These are phyloP conservation scores for Syngnathus floridae DNA, from an alignment of 2,113 vertebrate genomes.

Conservation along the genomic window DNA sequence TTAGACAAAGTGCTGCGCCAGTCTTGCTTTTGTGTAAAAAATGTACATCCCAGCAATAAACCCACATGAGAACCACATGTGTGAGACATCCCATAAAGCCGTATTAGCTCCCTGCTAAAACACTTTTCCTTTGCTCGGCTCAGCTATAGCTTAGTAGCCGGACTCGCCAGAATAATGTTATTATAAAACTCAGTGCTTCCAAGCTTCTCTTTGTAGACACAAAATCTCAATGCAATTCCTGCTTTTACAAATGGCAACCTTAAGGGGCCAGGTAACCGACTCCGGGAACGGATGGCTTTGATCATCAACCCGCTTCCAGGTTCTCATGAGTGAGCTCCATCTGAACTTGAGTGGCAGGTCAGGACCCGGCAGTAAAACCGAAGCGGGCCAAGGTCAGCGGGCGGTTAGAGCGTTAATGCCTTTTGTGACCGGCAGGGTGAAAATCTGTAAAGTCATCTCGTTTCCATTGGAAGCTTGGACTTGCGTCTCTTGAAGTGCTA, in stretches of 20 bases:
- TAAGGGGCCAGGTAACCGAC: conserved; percentile 24
- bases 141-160: conserved; percentile 53
- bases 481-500: conserved; percentile 5
- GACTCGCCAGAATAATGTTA: conserved; percentile 39
- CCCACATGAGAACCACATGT: conserved; percentile 52
- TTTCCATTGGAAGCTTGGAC: neutral
- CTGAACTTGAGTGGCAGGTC: conserved; percentile 22
- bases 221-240: conserved; percentile 17
- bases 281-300: conserved; percentile 30
- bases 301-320: conserved; percentile 34
- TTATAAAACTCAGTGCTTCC: conserved; percentile 24
- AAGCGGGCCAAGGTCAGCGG: conserved; percentile 43
- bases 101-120: conserved; percentile 43
- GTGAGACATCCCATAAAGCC: conserved; percentile 51
- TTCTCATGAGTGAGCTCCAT: conserved; percentile 37
- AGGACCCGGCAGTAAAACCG: conserved; percentile 32
- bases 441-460: conserved; percentile 1
- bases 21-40: conserved; percentile 36
- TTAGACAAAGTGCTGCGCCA: neutral
- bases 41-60: conserved; percentile 29
- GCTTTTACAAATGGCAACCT: conserved; percentile 46
- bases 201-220: conserved; percentile 8
- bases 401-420: neutral
- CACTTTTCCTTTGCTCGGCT: conserved; percentile 51
- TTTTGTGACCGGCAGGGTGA: conserved; percentile 12